These are phyloP conservation scores for Eucidaris tribuloides DNA, from an alignment of 35 echinoderm and acorn worm species.

Conservation along the genomic window DNA sequence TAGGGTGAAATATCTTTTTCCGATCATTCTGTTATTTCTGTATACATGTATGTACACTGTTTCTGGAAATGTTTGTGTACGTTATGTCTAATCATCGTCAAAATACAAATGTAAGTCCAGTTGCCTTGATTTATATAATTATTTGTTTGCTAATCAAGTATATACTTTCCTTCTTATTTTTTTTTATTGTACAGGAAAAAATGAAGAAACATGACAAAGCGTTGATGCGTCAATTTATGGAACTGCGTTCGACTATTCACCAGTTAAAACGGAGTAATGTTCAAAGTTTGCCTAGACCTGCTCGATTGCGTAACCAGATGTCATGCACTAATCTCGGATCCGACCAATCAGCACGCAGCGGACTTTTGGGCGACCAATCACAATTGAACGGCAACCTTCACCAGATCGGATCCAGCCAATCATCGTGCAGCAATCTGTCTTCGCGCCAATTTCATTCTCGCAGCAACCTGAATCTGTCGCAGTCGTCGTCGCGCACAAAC, in stretches of 20 bases:
- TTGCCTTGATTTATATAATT: too few relatives aligned
- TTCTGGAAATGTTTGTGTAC: too few relatives aligned
- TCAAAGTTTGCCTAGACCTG: background rate
- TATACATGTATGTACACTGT: too few relatives aligned
- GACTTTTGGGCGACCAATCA: background rate
- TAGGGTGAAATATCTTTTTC: too few relatives aligned
- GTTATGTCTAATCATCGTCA: too few relatives aligned
- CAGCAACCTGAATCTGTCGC: background rate
- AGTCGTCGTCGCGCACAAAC: background rate
- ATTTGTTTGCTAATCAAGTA: too few relatives aligned
- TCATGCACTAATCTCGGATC: background rate
- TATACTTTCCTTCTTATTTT: too few relatives aligned
- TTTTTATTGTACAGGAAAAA: background rate
- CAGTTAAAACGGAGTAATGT: background rate
- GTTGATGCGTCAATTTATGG: conserved; percentile 17
- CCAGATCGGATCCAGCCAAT: background rate
- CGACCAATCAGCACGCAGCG: conserved; percentile 11
- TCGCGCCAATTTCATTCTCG: background rate
- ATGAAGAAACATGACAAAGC: conserved; percentile 14
- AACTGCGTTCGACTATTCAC: conserved; percentile 14
- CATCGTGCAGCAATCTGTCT: conserved; percentile 10
- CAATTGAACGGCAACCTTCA: background rate
- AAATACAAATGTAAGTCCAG: too few relatives aligned
- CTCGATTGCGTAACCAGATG: background rate
- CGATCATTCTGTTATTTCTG: too few relatives aligned